These are phyloP conservation scores for Candidula unifasciata DNA, from an alignment of 2,888 invertebrate genomes.

Conservation along the genomic window DNA sequence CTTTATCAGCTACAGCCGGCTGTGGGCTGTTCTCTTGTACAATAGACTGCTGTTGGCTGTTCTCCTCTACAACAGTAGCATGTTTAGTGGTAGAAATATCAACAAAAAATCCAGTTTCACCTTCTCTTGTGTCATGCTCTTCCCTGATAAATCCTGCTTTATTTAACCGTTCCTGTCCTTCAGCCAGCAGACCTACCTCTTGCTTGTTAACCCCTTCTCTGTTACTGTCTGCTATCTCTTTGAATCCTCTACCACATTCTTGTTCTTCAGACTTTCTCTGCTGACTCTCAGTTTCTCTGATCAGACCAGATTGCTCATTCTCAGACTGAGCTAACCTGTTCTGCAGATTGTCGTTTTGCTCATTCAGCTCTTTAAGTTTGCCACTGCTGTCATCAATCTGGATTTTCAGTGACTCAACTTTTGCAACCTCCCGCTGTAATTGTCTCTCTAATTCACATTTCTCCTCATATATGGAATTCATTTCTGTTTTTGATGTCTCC, in stretches of 20 bases:
- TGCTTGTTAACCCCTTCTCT: conserved; percentile 55
- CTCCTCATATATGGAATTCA: neutral
- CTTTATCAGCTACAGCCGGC: neutral
- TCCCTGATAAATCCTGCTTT: neutral
- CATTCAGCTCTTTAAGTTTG: conserved; percentile 49
- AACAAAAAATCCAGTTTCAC: conserved; percentile 54
- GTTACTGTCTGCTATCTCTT: neutral
- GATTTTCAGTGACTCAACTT: neutral
- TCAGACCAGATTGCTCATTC: conserved; percentile 26
- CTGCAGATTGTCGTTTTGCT: conserved; percentile 32
- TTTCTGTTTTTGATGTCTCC: neutral
- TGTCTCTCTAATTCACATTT: conserved; percentile 7
- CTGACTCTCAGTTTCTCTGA: conserved; percentile 51
- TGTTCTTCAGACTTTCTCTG: conserved; percentile 62
- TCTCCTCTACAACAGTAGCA: neutral
- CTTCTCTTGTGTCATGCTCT: conserved; percentile 44
- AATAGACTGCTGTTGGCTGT: no score
- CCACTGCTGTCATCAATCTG: conserved; percentile 5
- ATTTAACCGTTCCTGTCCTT: conserved; percentile 54
- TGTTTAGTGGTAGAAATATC: neutral
- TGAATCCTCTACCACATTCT: conserved; percentile 57
- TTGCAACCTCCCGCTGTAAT: conserved; percentile 15
- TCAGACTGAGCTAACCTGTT: neutral
- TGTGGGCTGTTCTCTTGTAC: neutral
- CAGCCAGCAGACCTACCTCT: conserved; percentile 57